phyloP scores from a whole-genome alignment of 2,888 invertebrate species.

The Oligia latruncula region DNA sequence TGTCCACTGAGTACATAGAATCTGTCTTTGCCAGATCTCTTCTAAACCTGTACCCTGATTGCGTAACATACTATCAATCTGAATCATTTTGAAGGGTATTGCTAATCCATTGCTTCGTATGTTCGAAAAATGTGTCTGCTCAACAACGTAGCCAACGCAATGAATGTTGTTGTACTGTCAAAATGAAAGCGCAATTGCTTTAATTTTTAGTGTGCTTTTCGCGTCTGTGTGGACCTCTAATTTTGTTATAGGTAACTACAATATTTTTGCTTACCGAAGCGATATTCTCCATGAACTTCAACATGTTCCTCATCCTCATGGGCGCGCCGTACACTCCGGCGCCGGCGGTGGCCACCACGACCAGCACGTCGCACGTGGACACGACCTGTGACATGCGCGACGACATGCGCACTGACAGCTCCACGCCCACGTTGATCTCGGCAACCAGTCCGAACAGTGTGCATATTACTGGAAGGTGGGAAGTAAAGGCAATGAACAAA shows the following conservation, averaged over 20 bases:
- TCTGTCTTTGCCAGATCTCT: too few species aligned
- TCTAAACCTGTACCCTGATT: too few species aligned
- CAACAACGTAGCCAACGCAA: too few species aligned
- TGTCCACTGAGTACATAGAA: too few species aligned
- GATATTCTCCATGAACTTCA: constrained; percentile 87
- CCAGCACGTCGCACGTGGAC: constrained; percentile 89
- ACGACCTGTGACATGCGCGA: constrained; percentile 90
- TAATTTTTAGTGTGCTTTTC: too few species aligned
- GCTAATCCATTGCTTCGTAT: too few species aligned
- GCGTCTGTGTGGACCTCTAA: neutral
- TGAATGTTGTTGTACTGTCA: too few species aligned
- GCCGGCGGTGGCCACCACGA: constrained; percentile 88
- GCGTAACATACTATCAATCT: too few species aligned
- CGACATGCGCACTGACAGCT: constrained; percentile 88
- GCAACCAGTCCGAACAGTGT: constrained; percentile 88
- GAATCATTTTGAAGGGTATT: too few species aligned
- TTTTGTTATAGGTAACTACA: neutral
- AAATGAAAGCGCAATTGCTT: too few species aligned
- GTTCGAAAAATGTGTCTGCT: too few species aligned
- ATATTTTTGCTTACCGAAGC: constrained; percentile 79
- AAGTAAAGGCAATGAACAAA: neutral
- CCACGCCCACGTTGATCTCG: constrained; percentile 89
- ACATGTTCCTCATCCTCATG: constrained; percentile 86
- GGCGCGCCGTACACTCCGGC: constrained; percentile 89
- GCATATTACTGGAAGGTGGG: constrained; percentile 77